These are phyloP conservation scores for Papilio glaucus DNA, from an alignment of 1,140 invertebrate species.

Conservation along the genomic window DNA sequence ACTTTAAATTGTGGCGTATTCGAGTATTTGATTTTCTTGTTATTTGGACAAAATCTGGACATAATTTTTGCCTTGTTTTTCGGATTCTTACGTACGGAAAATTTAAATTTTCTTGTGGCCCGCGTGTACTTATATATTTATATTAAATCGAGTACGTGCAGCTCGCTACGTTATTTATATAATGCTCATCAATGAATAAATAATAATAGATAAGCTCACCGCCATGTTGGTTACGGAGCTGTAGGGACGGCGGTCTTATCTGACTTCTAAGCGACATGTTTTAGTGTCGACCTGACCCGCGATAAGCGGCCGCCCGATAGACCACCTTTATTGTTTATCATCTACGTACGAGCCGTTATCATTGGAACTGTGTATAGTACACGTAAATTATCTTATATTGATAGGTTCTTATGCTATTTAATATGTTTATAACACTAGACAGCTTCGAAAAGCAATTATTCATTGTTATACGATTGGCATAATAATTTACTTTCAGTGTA, in stretches of 20 bases:
- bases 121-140: too few species aligned
- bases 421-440: too few species aligned
- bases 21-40: too few species aligned
- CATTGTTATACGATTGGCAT: too few species aligned
- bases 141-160: background rate
- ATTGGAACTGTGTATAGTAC: background rate
- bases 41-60: too few species aligned
- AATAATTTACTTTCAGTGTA: too few species aligned
- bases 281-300: slow-evolving; percentile 40
- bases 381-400: background rate
- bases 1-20: too few species aligned
- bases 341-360: slow-evolving; percentile 16
- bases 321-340: slow-evolving; percentile 46
- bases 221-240: background rate
- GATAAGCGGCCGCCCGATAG: slow-evolving; percentile 40
- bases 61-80: too few species aligned
- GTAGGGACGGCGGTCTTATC: background rate
- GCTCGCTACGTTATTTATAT: background rate
- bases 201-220: background rate
- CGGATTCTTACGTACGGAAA: too few species aligned
- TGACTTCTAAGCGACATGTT: slow-evolving; percentile 28
- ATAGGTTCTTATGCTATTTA: background rate
- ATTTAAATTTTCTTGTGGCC: too few species aligned
- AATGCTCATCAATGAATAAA: slow-evolving; percentile 10
- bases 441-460: too few species aligned